Evolutionary conservation across 1,140 invertebrate genomes (phyloP).

Genomic region (Pteromalus puparum): DNA sequence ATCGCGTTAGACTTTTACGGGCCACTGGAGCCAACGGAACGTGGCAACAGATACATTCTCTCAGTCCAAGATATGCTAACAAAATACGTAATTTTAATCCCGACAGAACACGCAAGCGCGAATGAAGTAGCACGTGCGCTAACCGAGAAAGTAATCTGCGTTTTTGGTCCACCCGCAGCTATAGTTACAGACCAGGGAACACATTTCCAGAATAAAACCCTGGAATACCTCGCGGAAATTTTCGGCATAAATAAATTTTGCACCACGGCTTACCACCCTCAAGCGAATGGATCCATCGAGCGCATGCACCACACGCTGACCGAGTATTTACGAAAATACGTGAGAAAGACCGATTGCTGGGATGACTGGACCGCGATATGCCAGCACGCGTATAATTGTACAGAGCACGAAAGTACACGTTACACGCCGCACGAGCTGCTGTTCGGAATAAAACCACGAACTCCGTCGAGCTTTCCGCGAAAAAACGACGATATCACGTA

Average conservation of each 20-base stretch:
- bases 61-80: too few species aligned
- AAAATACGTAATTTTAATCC: too few species aligned
- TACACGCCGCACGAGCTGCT: conserved; percentile 49
- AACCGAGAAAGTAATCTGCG: conserved; percentile 43
- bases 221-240: conserved; percentile 57
- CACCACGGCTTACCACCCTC: conserved; percentile 68
- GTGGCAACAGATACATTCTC: too few species aligned
- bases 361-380: conserved; percentile 58
- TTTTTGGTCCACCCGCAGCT: conserved; percentile 56
- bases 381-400: conserved; percentile 48
- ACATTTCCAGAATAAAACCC: conserved; percentile 56
- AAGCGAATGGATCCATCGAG: conserved; percentile 66
- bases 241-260: conserved; percentile 57
- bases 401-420: conserved; percentile 59
- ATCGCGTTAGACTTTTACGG: too few species aligned
- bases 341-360: conserved; percentile 63
- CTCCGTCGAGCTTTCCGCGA: not conserved
- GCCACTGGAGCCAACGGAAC: too few species aligned
- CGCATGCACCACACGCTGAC: conserved; percentile 63
- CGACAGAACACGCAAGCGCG: not conserved
- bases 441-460: not conserved
- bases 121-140: not conserved
- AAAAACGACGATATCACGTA: not conserved
- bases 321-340: conserved; percentile 60
- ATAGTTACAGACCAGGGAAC: conserved; percentile 61